These are phyloP conservation scores for Synanthedon vespiformis DNA, from an alignment of 2,888 invertebrate species.

Conservation along the genomic window DNA sequence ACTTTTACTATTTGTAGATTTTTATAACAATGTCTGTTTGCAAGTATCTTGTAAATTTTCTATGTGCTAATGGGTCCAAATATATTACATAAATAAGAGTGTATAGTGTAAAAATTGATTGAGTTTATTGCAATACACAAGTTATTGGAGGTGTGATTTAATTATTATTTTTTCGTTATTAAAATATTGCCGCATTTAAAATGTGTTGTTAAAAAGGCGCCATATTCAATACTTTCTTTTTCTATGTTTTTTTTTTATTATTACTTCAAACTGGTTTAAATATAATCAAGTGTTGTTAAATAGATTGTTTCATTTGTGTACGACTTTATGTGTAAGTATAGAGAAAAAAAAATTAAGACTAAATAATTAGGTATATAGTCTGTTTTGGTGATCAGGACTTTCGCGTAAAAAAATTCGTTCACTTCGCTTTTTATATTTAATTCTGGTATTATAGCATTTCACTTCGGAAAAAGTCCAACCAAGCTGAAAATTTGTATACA, in stretches of 20 bases:
- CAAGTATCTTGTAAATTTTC: not conserved
- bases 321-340: no score
- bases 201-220: not conserved
- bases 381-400: no score
- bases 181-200: conserved; percentile 5
- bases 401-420: no score
- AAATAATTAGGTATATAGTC: no score
- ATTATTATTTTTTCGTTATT: conserved; percentile 13
- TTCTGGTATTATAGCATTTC: no score
- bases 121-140: not conserved
- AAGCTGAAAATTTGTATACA: no score
- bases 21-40: not conserved
- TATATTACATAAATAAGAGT: not conserved
- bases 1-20: not conserved
- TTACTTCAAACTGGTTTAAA: conserved; percentile 20
- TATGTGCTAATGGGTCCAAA: conserved; percentile 13
- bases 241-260: conserved; percentile 21
- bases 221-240: conserved; percentile 4
- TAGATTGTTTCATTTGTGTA: conserved; percentile 18
- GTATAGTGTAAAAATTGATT: no score
- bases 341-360: no score
- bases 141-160: conserved; percentile 1
- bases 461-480: no score
- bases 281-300: conserved; percentile 49
- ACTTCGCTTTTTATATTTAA: no score